Evolutionary conservation across 2,888 invertebrate species (phyloP).

Genomic region (Ctena decussata): DNA sequence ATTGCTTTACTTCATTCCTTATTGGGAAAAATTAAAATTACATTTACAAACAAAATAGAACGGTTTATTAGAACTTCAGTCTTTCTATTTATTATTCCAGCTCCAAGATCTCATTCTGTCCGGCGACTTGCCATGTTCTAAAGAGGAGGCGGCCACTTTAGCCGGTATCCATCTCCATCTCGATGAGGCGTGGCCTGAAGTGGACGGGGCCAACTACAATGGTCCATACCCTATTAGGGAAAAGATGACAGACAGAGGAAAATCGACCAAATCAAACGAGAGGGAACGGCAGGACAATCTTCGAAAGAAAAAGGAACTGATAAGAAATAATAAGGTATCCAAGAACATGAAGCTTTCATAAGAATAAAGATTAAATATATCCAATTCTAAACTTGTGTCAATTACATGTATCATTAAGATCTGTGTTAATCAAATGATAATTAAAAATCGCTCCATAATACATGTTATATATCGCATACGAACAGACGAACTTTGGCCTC

Average conservation of each 20-base stretch:
- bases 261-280: background rate
- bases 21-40: too few species aligned
- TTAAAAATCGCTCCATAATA: too few species aligned
- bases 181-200: conserved; percentile 87
- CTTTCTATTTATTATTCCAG: conserved; percentile 87
- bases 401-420: too few species aligned
- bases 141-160: conserved; percentile 90
- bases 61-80: too few species aligned
- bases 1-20: too few species aligned
- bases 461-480: too few species aligned
- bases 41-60: too few species aligned
- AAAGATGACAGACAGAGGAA: conserved; percentile 57
- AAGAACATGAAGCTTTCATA: too few species aligned
- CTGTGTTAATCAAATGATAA: too few species aligned
- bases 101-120: conserved; percentile 89
- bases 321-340: conserved; percentile 70
- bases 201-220: conserved; percentile 63
- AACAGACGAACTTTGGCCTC: too few species aligned
- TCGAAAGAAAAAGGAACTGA: conserved; percentile 80
- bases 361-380: too few species aligned
- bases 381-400: too few species aligned
- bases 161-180: conserved; percentile 90
- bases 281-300: conserved; percentile 77
- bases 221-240: conserved; percentile 63
- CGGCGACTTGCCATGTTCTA: conserved; percentile 89